Base-by-base conservation (phyloP, 1,140 invertebrate species). In the Globodera ellingtonae region DNA sequence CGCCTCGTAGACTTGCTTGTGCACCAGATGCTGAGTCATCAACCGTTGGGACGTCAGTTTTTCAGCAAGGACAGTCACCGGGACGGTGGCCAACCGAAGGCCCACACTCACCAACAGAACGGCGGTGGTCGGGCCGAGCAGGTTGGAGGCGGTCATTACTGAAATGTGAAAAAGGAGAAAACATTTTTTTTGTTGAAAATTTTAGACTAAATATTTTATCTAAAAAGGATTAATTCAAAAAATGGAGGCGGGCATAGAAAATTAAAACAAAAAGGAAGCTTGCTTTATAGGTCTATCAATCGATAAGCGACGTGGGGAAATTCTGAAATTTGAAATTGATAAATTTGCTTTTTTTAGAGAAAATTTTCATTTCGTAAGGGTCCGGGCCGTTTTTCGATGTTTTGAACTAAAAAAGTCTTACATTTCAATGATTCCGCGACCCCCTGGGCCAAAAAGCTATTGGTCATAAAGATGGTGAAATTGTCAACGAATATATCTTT, bases 41-140 rank as follows among this genome's bases (percentile, higher is more conserved):
- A 83, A 72, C 4, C 79, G 48, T 46, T 83, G 86, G 50, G 85
- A 86, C n/a, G 86, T 83, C 35, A 88, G 79, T 35, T 83, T 69
- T 81, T 87, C 85, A 24, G 86, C 81, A 79, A 56, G 73, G 0
- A 65, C 46, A 46, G 18, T 62, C 4, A 75, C 24, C 18, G 73
- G 59, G 7, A 72, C 21, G 7, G 65, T 62, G 52, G 72, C 18
- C 8, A 72, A 46, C 21, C 44, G n/a, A 18, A 50, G 47, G 21
- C 56, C 56, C 2, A 62, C 18, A 18, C 13, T 18, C 13, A 62
- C 8, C 56, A 62, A 6, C 10, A 62, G 15, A n/a, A 62, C 56
- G 15, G 56, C 2, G 15, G 10, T 18, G 56, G 56, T 18, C 56
- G 56, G 56, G 18, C 56, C 56, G 56, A 62, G 56, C 56, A 62